Evolutionary conservation across 2,888 invertebrate species (phyloP).

Genomic region (Dorcus hopei): DNA sequence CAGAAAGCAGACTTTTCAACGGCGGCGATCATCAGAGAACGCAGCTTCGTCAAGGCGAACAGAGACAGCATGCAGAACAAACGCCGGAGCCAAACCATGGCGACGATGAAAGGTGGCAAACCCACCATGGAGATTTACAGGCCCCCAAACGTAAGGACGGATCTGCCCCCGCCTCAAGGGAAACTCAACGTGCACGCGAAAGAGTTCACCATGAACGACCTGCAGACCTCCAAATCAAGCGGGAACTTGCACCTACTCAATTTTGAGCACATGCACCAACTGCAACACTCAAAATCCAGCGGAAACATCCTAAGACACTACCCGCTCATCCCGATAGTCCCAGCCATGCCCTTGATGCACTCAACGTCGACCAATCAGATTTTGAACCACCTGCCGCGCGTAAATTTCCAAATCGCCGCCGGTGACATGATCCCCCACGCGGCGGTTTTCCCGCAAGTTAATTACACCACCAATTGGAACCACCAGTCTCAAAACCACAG

Average conservation of each 20-base stretch:
- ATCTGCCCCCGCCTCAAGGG: constrained; percentile 38
- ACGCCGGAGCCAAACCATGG: constrained; percentile 71
- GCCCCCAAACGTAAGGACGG: constrained; percentile 64
- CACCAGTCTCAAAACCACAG: constrained; percentile 36
- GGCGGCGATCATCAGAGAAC: constrained; percentile 58
- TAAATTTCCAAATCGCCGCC: constrained; percentile 55
- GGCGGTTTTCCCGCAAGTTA: constrained; percentile 40
- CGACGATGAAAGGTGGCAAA: constrained; percentile 62
- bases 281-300: constrained; percentile 53
- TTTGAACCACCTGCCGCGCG: constrained; percentile 59
- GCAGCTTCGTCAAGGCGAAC: constrained; percentile 67
- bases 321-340: constrained; percentile 36
- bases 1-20: constrained; percentile 53
- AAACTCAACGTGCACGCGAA: constrained; percentile 85
- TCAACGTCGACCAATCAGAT: constrained; percentile 64
- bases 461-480: constrained; percentile 33
- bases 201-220: constrained; percentile 77
- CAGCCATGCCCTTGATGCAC: constrained; percentile 49
- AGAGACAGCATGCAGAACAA: constrained; percentile 49
- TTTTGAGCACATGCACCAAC: constrained; percentile 32
- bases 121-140: constrained; percentile 86
- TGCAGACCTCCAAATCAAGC: constrained; percentile 47
- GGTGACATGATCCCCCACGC: constrained; percentile 53
- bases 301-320: constrained; percentile 68
- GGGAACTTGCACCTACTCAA: constrained; percentile 39